Evolutionary conservation across 1,140 invertebrate species (phyloP).

Genomic region (Drosophila melanica): DNA sequence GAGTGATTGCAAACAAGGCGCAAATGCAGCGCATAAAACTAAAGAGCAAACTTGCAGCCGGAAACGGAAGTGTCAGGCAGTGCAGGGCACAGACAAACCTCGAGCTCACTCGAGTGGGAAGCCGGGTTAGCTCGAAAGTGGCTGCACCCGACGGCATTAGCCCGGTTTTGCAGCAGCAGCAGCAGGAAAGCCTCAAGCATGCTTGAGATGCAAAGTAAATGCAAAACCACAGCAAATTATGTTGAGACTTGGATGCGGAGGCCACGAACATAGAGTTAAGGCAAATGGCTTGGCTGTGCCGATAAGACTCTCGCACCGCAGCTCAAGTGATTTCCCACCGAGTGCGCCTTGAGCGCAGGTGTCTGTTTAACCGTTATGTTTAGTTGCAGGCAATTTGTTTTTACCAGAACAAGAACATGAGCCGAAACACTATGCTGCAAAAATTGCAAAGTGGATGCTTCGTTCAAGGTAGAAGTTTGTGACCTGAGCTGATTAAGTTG

Average conservation of each 20-base stretch:
- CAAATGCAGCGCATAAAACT: conserved; percentile 68
- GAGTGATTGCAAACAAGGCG: conserved; percentile 74
- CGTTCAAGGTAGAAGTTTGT: no score
- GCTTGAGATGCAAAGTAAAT: conserved; percentile 79
- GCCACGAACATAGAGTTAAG: conserved; percentile 31
- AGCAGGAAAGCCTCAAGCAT: conserved; percentile 66
- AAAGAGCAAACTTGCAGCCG: conserved; percentile 45
- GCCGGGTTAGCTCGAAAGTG: conserved; percentile 26
- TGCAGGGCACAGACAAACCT: conserved; percentile 49
- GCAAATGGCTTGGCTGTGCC: conserved; percentile 3
- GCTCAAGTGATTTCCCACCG: conserved; percentile 74
- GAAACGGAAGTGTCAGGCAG: conserved; percentile 73
- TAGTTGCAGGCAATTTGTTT: conserved; percentile 82
- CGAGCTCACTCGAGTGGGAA: conserved; percentile 51
- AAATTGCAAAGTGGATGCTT: no score
- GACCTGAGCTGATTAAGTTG: conserved; percentile 59
- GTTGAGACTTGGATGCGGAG: conserved; percentile 56
- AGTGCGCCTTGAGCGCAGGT: conserved; percentile 77
- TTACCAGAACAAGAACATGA: no score
- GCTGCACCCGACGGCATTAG: conserved; percentile 4
- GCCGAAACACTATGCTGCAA: conserved; percentile 16
- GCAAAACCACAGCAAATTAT: conserved; percentile 82
- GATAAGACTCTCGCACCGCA: conserved; percentile 25
- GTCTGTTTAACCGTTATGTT: conserved; percentile 82
- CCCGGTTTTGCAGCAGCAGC: not conserved